Percentiles rank a stretch among this genome's conserved stretches.
Evolutionary conservation across 1,140 invertebrate species (phyloP).

Genomic region (Sinonovacula constricta): DNA sequence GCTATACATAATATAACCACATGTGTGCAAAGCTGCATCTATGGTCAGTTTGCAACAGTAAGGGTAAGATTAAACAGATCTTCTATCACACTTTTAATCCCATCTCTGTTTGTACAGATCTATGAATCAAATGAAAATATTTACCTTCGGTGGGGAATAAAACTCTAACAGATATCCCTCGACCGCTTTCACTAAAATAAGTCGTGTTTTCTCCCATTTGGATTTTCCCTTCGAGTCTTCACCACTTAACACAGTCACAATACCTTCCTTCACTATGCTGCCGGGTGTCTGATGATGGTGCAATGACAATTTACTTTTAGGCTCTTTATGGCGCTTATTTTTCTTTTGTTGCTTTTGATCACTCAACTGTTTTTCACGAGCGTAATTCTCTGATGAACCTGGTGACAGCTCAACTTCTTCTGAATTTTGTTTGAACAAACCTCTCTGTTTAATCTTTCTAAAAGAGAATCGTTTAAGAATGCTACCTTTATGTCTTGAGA

Average conservation of each 20-base stretch:
- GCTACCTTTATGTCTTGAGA: constrained; percentile 87
- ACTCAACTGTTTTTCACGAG: constrained; percentile 57
- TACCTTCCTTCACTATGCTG: constrained; percentile 94
- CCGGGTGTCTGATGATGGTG: constrained; percentile 43
- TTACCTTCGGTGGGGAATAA: constrained; percentile 94
- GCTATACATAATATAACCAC: too few species aligned
- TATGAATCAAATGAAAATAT: too few species aligned
- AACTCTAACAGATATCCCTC: constrained; percentile 97
- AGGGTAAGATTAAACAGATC: too few species aligned
- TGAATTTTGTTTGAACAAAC: constrained; percentile 93
- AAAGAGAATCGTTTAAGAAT: constrained; percentile 91
- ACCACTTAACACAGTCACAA: constrained; percentile 89
- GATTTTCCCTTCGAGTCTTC: constrained; percentile 92
- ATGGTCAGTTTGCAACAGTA: too few species aligned
- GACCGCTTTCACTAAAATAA: constrained; percentile 93
- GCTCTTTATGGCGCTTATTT: constrained; percentile 86
- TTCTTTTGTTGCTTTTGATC: constrained; percentile 60
- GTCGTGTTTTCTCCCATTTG: constrained; percentile 95
- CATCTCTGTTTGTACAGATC: too few species aligned
- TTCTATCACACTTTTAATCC: too few species aligned
- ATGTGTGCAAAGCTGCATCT: too few species aligned
- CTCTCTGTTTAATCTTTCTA: constrained; percentile 84
- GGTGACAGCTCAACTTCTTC: constrained; percentile 90
- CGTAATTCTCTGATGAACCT: constrained; percentile 71
- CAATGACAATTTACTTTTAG: constrained; percentile 90